Base-by-base conservation (phyloP, 2,888 invertebrate genomes). In the Dyspetes luteomarginatus region DNA sequence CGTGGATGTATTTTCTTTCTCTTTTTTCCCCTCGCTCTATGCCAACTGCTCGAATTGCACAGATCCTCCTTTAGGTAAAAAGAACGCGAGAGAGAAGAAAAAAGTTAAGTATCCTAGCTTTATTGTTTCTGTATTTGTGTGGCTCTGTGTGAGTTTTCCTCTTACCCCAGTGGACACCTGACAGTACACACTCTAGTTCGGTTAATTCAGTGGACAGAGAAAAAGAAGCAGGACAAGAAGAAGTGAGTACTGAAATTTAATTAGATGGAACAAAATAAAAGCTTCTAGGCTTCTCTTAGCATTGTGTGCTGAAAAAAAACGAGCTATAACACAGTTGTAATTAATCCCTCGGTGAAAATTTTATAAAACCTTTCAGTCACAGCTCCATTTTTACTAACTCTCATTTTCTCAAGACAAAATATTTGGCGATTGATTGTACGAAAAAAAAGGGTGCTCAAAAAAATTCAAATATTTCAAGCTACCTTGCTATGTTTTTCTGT, bases 401-500 rank as follows among this genome's bases (percentile, higher is more conserved):
- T n/a, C 12, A 4, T 12, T 2, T 36, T 2, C 9, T 36, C 36
- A 36, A 36, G 12, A 12, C 2, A 36, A 4, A 36, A 36, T 36
- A 36, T 48, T 17, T 5, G 12, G 45, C 5, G n/a, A 4, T 78
- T 26, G 30, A 43, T 36, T 3, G 58, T 19, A 50, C 7, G 52
- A 15, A 30, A 56, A 58, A 43, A 24, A 28, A 15, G 58, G 48
- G 19, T 17, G 30, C 24, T n/a, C 3, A 55, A n/a, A 26, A 4
- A 55, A 22, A 1, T 30, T 30, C 4, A 15, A n/a, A 17, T 28
- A 45, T 15, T 45, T 2, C n/a, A 17, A 15, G 24, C 22, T 86
- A 90, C 90, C 89, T 90, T 90, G 85, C 86, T 86, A 69, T 85
- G 86, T 83, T 88, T 88, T 69, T 84, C 86, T 82, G 83, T 85